phyloP scores from a whole-genome alignment of 2,888 invertebrate species.

The Zonitis immaculata region DNA sequence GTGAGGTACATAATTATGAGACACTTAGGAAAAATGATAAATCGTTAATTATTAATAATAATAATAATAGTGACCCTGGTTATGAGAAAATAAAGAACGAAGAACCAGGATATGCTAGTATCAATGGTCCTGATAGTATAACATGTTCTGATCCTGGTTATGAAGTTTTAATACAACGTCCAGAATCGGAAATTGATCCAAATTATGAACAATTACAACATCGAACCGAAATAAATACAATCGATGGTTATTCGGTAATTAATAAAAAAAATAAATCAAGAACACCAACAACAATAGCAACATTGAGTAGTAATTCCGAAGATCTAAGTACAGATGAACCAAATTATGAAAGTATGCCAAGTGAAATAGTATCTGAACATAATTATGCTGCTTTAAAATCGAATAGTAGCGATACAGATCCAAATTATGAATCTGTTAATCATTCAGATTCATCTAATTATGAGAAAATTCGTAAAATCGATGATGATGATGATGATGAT shows the following conservation, averaged over 20 bases:
- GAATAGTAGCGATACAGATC: constrained; percentile 67
- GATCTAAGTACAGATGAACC: constrained; percentile 54
- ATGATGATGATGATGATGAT: constrained; percentile 58
- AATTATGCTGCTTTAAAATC: constrained; percentile 55
- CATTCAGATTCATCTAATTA: constrained; percentile 71
- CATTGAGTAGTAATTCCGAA: constrained; percentile 50
- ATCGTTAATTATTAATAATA: constrained; percentile 3
- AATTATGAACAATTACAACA: constrained; percentile 72
- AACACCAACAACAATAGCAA: too few species aligned
- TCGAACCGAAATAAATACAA: constrained; percentile 25
- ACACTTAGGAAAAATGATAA: constrained; percentile 52
- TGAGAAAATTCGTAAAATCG: constrained; percentile 69
- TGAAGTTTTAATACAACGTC: constrained; percentile 57
- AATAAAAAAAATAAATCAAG: constrained; percentile 52
- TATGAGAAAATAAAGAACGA: constrained; percentile 43
- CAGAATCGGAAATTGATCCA: constrained; percentile 59
- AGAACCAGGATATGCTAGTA: constrained; percentile 42
- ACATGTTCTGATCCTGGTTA: constrained; percentile 65
- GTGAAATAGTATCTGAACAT: constrained; percentile 48
- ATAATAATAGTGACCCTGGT: constrained; percentile 34
- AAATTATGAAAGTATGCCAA: constrained; percentile 72
- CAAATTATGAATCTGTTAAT: constrained; percentile 65
- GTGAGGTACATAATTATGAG: constrained; percentile 56
- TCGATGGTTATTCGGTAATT: constrained; percentile 54
- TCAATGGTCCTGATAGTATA: constrained; percentile 58